Evolutionary conservation across 2,888 invertebrate species (phyloP), one percentile per base, ranked within the genome.

Genomic region (Trissoscelio sp.): DNA sequence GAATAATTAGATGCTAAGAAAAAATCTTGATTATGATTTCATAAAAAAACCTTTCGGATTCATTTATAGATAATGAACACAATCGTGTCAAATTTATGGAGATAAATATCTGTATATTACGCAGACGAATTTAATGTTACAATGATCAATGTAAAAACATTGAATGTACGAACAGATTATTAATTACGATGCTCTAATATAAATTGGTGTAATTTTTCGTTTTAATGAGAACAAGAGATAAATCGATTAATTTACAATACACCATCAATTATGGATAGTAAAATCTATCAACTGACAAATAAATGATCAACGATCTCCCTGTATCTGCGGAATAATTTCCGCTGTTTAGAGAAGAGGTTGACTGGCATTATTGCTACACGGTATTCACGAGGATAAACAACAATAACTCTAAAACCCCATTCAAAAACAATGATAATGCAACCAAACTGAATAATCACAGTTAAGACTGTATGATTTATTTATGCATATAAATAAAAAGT

Each of bases 381-480:
- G 22, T 16, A 64, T 64, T 62, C 55, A 73, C 18, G 16, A 46
- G 57, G 11, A 3, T 28, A 51, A 28, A 31, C 60, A 62, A 62
- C 62, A 62, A 62, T 62, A 53, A 73, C 62, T 51, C 57, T 70
- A 73, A 62, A 70, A 55, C 62, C 44, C 39, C 57, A 73, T 60
- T 73, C 60, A 53, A 24, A 62, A 62, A 62, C 51, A 73, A 73
- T 73, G 42, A 73, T 60, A 28, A 28, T 37, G 44, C 53, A 42
- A 12, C 11, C 51, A 28, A 22, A 6, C 11, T 28, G 62, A 62
- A 62, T 62, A 73, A 28, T 51, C 24, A 28, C 39, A 12, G 51
- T 67, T 39, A 39, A 67, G 67, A 48, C 51, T 22, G 14, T 62
- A 28, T 11, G 44, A 60, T 60, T 60, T 14, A 39, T 18, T 58